phyloP scores from a whole-genome alignment of 2,888 invertebrate species.

The Netelia virgata region DNA sequence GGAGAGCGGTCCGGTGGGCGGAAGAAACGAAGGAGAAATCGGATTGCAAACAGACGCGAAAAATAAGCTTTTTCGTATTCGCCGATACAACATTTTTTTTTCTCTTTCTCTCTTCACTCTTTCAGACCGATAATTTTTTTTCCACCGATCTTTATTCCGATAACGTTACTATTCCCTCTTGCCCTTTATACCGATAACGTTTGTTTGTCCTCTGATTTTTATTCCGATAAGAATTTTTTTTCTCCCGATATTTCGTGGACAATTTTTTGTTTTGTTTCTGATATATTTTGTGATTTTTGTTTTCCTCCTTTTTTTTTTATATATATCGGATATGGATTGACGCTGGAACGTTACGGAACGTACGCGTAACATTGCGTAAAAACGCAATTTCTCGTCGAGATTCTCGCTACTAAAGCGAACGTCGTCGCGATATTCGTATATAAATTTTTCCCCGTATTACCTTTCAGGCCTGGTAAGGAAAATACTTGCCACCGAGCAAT shows the following conservation, averaged over 20 bases:
- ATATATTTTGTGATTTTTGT: no score
- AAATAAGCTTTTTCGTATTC: background rate
- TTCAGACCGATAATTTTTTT: no score
- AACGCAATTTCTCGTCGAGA: background rate
- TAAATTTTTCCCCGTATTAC: conserved; percentile 22
- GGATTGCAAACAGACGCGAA: conserved; percentile 18
- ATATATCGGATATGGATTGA: no score
- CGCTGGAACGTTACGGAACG: background rate
- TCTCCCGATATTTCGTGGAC: no score
- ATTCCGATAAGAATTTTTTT: no score
- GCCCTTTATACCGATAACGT: no score
- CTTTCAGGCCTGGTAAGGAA: background rate
- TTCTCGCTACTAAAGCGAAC: background rate
- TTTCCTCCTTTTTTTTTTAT: no score
- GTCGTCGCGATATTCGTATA: background rate
- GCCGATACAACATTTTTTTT: background rate
- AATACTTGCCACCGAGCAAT: background rate
- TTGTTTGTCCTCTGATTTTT: no score
- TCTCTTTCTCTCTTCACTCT: background rate
- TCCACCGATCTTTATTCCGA: no score
- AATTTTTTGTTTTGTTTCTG: no score
- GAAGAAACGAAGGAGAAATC: background rate
- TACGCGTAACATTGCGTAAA: background rate
- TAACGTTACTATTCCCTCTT: no score
- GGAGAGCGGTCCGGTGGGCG: background rate